Conservation (phyloP, 30 jellyfish, hydroid and myxozoan species). For the Clytia hemisphaerica region DNA sequence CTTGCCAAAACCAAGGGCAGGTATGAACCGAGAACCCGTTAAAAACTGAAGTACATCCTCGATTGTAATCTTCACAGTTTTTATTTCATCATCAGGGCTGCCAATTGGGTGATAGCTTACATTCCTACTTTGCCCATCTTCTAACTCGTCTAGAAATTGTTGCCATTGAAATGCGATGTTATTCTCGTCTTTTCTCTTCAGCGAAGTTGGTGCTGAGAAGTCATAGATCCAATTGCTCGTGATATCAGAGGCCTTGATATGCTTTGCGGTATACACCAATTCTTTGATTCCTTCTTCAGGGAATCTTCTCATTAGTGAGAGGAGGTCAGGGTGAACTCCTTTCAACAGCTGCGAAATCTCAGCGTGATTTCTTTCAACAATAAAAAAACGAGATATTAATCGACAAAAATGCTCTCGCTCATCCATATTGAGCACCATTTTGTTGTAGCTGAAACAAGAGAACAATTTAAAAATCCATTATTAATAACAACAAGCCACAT, state of each 20-base stretch:
- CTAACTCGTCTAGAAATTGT: slow-evolving; percentile 34
- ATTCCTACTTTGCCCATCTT: neutral
- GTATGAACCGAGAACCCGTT: slow-evolving; percentile 25
- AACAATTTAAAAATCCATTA: no score
- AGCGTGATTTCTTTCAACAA: slow-evolving; percentile 1
- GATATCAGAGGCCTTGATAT: slow-evolving; percentile 5
- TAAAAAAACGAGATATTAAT: neutral
- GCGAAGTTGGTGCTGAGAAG: slow-evolving; percentile 1
- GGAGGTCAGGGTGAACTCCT: slow-evolving; percentile 8
- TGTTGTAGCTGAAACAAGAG: no score
- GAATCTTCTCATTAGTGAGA: slow-evolving; percentile 11
- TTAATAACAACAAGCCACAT: no score
- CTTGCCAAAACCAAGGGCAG: neutral
- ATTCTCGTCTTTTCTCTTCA: neutral
- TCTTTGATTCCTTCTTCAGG: slow-evolving; percentile 1
- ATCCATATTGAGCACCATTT: neutral
- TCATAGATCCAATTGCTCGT: neutral
- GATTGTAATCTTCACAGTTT: neutral
- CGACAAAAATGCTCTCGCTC: neutral
- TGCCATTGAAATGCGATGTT: slow-evolving; percentile 29
- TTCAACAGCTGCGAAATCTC: slow-evolving; percentile 18
- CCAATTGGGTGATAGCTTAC: neutral
- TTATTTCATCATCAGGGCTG: neutral
- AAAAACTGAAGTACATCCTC: slow-evolving; percentile 30
- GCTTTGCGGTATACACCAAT: neutral